phyloP scores from a whole-genome alignment of 2,113 vertebrate genomes.

The Hydrolagus affinis region DNA sequence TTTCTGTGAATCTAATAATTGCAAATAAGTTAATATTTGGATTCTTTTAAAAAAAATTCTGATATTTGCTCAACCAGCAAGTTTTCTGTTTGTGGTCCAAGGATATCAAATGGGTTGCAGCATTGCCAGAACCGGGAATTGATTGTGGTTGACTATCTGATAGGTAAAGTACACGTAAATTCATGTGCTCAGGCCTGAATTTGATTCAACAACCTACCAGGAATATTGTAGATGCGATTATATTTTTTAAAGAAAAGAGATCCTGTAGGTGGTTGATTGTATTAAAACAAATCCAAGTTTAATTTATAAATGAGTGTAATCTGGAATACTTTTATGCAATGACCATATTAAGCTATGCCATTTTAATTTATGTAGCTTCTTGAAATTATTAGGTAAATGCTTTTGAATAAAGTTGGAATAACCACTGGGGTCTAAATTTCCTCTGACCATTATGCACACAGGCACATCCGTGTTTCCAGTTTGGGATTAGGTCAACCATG shows the following conservation, averaged over 20 bases:
- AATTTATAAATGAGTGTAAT: not conserved
- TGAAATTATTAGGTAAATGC: constrained; percentile 5
- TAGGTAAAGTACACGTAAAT: not conserved
- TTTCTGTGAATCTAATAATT: constrained; percentile 51
- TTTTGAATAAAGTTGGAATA: not conserved
- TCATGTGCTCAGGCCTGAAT: not conserved
- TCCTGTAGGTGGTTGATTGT: no score
- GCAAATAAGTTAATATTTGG: constrained; percentile 39
- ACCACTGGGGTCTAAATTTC: not conserved
- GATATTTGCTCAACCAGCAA: constrained; percentile 81
- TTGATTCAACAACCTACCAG: not conserved
- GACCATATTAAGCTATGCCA: not conserved
- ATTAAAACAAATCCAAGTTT: not conserved
- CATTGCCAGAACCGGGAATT: not conserved
- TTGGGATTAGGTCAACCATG: not conserved
- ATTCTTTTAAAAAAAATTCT: constrained; percentile 11
- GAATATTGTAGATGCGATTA: not conserved
- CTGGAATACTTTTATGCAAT: constrained; percentile 2
- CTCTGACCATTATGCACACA: not conserved
- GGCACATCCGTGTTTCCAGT: not conserved
- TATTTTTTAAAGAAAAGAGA: no score
- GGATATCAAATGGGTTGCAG: constrained; percentile 38
- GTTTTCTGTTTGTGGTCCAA: constrained; percentile 69
- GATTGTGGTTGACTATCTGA: not conserved
- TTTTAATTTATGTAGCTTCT: not conserved